Evolutionary conservation across 2,113 vertebrate species (phyloP).

Genomic region (Embiotoca jacksoni): DNA sequence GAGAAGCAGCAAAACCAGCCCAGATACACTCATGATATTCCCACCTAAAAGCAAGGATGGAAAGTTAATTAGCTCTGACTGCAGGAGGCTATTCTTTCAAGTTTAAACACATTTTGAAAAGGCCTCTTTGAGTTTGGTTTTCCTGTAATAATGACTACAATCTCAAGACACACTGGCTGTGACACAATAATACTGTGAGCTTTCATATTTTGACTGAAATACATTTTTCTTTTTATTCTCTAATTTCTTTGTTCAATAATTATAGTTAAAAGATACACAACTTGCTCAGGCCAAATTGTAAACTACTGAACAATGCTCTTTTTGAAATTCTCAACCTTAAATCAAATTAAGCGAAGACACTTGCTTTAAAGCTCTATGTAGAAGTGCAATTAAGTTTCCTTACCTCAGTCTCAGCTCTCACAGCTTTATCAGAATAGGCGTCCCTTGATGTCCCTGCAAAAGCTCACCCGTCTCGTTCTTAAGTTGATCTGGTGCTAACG

Average conservation of each 20-base stretch:
- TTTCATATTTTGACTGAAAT: background rate
- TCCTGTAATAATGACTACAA: background rate
- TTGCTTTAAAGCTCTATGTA: background rate
- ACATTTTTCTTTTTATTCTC: too few species aligned
- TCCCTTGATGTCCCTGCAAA: background rate
- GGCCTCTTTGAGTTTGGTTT: background rate
- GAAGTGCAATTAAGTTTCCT: background rate
- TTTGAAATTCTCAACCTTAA: background rate
- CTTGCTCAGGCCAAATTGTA: too few species aligned
- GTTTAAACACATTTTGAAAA: background rate
- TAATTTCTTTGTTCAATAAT: too few species aligned
- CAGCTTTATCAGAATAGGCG: conserved; percentile 10
- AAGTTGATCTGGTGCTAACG: background rate
- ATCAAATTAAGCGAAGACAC: background rate
- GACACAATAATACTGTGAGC: too few species aligned
- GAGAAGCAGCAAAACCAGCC: conserved; percentile 84
- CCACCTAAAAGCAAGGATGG: conserved; percentile 33
- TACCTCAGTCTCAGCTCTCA: conserved; percentile 52
- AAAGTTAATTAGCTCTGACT: background rate
- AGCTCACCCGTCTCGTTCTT: conserved; percentile 9
- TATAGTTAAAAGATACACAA: background rate
- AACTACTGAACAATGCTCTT: background rate
- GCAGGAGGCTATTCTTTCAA: background rate
- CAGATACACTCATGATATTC: conserved; percentile 75
- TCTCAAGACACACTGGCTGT: background rate